Evolutionary conservation across 2,888 invertebrate genomes (phyloP).

Genomic region (Brenthis ino): DNA sequence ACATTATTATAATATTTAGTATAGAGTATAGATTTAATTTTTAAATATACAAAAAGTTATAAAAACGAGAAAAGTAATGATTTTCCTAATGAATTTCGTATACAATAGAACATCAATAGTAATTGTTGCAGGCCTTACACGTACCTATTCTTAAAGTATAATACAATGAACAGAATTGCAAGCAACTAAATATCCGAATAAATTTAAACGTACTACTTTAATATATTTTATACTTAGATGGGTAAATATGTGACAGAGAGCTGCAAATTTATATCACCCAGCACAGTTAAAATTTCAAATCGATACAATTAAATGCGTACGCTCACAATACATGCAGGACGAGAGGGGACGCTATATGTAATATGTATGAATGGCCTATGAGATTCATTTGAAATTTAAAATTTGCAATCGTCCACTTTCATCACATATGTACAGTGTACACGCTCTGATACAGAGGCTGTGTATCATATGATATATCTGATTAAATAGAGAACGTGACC

Average conservation of each 20-base stretch:
- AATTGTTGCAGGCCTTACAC: no score
- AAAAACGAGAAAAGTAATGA: no score
- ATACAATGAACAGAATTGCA: no score
- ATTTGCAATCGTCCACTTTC: slow-evolving; percentile 22
- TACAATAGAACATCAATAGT: no score
- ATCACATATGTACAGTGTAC: slow-evolving; percentile 17
- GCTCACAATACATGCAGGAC: slow-evolving; percentile 35
- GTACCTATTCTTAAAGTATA: no score
- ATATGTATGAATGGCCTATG: slow-evolving; percentile 34
- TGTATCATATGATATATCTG: slow-evolving; percentile 19
- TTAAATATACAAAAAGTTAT: no score
- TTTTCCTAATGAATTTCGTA: no score
- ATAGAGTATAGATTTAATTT: no score
- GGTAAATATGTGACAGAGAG: slow-evolving; percentile 12
- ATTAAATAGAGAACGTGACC: slow-evolving; percentile 18
- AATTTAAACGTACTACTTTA: no score
- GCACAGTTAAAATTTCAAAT: slow-evolving; percentile 35
- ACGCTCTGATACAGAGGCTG: slow-evolving; percentile 16
- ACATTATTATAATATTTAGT: no score
- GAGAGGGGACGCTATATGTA: slow-evolving; percentile 32
- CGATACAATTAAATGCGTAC: slow-evolving; percentile 23
- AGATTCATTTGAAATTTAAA: slow-evolving; percentile 28
- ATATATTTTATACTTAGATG: no score
- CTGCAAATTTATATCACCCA: slow-evolving; percentile 18
- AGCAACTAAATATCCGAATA: no score